Base-by-base conservation (phyloP, 2,797 vertebrate species). In the Numenius phaeopus region DNA sequence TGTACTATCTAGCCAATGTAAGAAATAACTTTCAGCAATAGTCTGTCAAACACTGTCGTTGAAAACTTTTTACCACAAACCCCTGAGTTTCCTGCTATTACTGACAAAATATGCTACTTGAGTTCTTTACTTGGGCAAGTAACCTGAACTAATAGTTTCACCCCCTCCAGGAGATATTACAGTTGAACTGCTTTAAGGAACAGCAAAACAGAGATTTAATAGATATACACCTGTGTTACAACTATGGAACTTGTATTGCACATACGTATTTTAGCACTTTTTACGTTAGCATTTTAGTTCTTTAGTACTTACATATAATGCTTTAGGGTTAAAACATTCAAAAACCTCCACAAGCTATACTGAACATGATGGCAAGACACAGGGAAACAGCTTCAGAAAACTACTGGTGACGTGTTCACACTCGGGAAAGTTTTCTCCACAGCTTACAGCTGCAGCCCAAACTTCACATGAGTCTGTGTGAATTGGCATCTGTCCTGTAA, bases 361-460 rank as follows among this genome's bases (percentile, higher is more conserved):
- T 29, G 78, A 92, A 49, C 1, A 0, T 11, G 30, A 59, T 2
- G 62, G 39, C 50, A 77, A 87, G 46, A 49, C 22, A 24, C 0
- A 0, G 24, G 62, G 30, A 65, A 73, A 78, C 22, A 54, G 3
- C 73, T 72, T 75, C 61, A 85, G 67, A 94, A 66, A 90, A 64
- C 55, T 75, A 17, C 55, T 72, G 66, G 54, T 85, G 72, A 96
- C 7, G 11, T 50, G 75, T 55, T 75, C 87, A 47, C 2, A 3
- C 27, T 76, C 79, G 49, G 76, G 44, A 67, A 77, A 81, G 37
- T 18, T 50, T 75, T 57, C 71, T 75, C n/a, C 59, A 50, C 57
- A 57, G 76, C n/a, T 65, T 83, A 79, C 84, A 94, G 91, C 81
- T 95, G 80, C 73, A 84, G 79, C 40, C 62, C 72, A 88, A 82